Conservation (phyloP, 1,140 invertebrate species). For the Eupristina koningsbergeri region DNA sequence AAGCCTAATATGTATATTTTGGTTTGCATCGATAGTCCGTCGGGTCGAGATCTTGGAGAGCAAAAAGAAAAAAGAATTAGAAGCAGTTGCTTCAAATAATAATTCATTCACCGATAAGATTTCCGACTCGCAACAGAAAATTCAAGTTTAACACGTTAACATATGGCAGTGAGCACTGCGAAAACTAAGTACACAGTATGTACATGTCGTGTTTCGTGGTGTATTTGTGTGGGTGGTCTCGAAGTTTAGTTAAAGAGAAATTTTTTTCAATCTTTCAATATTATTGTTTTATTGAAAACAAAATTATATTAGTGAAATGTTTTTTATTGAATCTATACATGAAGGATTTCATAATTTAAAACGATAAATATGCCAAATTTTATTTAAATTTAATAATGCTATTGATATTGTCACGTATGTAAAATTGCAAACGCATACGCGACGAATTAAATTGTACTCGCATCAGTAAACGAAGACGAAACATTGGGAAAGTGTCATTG, state of each 20-base stretch:
- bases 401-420: too few species aligned
- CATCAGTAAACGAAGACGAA: too few species aligned
- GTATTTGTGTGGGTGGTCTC: not conserved
- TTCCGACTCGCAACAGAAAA: not conserved
- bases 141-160: constrained; percentile 4
- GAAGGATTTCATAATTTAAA: too few species aligned
- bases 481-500: too few species aligned
- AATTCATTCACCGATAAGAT: not conserved
- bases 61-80: constrained; percentile 3
- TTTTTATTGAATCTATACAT: too few species aligned
- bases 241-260: not conserved
- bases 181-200: not conserved
- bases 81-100: not conserved
- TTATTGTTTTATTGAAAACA: too few species aligned
- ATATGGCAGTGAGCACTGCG: not conserved
- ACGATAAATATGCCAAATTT: too few species aligned
- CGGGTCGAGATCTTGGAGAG: not conserved
- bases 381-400: too few species aligned
- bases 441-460: too few species aligned
- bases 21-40: not conserved
- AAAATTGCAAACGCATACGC: too few species aligned
- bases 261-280: not conserved
- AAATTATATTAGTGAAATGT: too few species aligned
- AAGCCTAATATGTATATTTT: not conserved
- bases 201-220: not conserved